Base-by-base conservation (phyloP, 2,888 invertebrate species). In the Oligia strigilis region DNA sequence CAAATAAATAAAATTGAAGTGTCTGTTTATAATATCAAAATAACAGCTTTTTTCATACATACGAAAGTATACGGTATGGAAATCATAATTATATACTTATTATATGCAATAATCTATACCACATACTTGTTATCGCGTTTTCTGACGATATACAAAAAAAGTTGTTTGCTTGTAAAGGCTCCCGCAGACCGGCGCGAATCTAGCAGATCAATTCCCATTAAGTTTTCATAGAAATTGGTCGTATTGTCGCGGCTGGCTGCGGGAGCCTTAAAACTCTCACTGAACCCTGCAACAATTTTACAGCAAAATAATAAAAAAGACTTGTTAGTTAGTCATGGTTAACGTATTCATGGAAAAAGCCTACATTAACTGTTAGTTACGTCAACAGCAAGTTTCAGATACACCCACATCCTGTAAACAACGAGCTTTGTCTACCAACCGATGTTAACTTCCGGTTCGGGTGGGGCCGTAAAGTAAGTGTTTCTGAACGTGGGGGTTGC, bases 371-470 rank as follows among this genome's bases (percentile, higher is more conserved):
- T 36, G 83, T 82, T 86, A 82, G 86, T 89, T 84, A 88, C 83
- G 89, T 87, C 90, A 86, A 87, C 90, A 85, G 81, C 81, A 87
- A 88, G 90, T 90, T 89, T 82, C 83, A 87, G 90, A 86, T 89
- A 89, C 85, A 86, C 86, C 90, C 87, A 91, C 91, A 92, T 92
- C 92, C 92, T 90, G 92, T 89, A 85, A 91, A 91, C 92, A 87
- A 91, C 90, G 89, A 93, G 92, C 91, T 92, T 92, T 92, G 92
- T 92, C 92, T 93, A 89, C 89, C 82, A 81, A 88, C 88, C 90
- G 84, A 85, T 89, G 90, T 84, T 88, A 86, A 88, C 90, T 90
- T 89, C 95, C 95, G 92, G 91, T 91, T 80, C 69, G 70, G 67
- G 80, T 87, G 80, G 62, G 84, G 90, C 89, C 78, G 36, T 14